A percentile compares a stretch with the other conserved stretches of the same genome.
Conservation (phyloP, 2,888 invertebrate genomes). For the Conomelus anceps region DNA sequence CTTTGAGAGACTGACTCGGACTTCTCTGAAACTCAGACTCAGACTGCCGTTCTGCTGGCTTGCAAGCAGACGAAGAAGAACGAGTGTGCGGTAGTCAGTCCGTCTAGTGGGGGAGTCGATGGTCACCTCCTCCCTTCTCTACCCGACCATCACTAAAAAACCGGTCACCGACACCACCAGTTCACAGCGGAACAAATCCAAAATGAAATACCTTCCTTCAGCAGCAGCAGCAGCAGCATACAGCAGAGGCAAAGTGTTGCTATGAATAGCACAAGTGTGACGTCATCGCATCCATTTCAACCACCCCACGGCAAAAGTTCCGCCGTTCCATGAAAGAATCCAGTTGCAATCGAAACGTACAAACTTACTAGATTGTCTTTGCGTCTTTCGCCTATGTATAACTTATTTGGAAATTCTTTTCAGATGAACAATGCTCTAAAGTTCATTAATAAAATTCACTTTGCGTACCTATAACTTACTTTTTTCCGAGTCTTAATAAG, state of each 20-base stretch:
- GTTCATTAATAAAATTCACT: no score
- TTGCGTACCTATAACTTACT: no score
- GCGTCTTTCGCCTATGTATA: no score
- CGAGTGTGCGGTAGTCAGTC: background rate
- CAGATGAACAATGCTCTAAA: no score
- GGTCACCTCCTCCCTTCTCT: background rate
- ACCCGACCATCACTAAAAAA: background rate
- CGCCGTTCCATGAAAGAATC: no score
- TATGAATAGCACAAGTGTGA: background rate
- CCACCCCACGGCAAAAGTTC: background rate
- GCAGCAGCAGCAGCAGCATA: no score
- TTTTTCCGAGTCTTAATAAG: no score
- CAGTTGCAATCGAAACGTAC: background rate
- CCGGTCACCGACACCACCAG: background rate
- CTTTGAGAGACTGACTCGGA: background rate
- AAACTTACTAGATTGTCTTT: background rate
- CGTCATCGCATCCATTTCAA: background rate
- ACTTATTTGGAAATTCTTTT: no score
- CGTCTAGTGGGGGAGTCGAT: background rate
- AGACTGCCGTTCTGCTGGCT: background rate
- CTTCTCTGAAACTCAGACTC: background rate
- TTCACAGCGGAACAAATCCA: background rate
- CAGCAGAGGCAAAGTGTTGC: background rate
- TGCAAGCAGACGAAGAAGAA: background rate
- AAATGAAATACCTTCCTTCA: background rate